Percentiles rank a stretch among this genome's conserved stretches.
These are phyloP conservation scores for Campopleginae sp. DNA, from an alignment of 2,888 invertebrate species.

Conservation along the genomic window DNA sequence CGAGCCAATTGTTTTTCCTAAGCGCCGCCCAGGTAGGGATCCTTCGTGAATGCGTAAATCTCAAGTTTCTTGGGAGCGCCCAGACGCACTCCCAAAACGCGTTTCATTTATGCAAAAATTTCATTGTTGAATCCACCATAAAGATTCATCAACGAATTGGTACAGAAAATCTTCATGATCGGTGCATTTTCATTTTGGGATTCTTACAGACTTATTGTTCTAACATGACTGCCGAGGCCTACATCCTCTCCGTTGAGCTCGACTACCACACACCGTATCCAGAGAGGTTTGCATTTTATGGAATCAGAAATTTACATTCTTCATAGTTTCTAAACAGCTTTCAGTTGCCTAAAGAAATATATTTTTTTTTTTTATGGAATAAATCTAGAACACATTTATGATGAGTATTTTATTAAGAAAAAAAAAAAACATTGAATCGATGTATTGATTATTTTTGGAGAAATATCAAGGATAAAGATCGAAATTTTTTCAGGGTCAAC, in stretches of 20 bases:
- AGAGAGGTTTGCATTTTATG: slow-evolving; percentile 82
- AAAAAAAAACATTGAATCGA: not conserved
- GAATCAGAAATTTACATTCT: not conserved
- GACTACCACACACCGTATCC: slow-evolving; percentile 85
- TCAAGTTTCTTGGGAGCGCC: too few species aligned
- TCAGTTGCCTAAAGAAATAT: not conserved
- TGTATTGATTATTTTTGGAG: not conserved
- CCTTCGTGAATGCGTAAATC: not conserved
- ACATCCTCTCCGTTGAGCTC: slow-evolving; percentile 85
- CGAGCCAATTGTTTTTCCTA: slow-evolving; percentile 85
- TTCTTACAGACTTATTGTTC: slow-evolving; percentile 85
- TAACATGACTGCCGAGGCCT: slow-evolving; percentile 85
- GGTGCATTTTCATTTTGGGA: not conserved
- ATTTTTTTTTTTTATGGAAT: not conserved
- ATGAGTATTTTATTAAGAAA: not conserved
- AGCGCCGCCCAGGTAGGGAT: slow-evolving; percentile 84
- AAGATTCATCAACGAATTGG: not conserved
- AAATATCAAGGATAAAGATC: not conserved
- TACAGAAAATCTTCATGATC: not conserved
- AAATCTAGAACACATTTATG: not conserved
- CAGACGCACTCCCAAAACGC: too few species aligned
- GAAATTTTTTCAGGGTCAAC: slow-evolving; percentile 82
- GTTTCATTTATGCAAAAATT: slow-evolving; percentile 18
- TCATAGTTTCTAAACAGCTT: not conserved
- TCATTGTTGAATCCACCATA: not conserved